Evolutionary conservation across 2,888 invertebrate species (phyloP).

Genomic region (Parapristionchus giblindavisi): DNA sequence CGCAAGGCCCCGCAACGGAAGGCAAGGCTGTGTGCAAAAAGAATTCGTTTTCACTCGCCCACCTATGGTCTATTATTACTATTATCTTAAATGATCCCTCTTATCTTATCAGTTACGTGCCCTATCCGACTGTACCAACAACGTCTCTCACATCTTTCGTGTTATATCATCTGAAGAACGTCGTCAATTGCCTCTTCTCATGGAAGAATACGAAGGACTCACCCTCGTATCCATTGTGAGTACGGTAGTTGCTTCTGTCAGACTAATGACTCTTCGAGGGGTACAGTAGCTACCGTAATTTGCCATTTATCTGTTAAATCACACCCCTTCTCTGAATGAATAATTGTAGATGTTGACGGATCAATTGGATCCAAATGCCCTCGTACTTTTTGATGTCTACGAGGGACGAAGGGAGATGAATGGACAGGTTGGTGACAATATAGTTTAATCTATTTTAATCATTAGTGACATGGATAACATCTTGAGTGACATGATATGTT

Average conservation of each 20-base stretch:
- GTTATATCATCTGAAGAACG: slow-evolving; percentile 9
- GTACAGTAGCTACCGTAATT: too few relatives aligned
- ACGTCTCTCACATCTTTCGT: not conserved
- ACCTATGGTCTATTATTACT: too few relatives aligned
- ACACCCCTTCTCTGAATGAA: too few relatives aligned
- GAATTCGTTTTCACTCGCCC: too few relatives aligned
- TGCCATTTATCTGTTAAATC: too few relatives aligned
- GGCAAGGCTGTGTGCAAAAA: too few relatives aligned
- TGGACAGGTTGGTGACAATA: not conserved
- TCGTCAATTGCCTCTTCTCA: slow-evolving; percentile 6
- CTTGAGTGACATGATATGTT: too few relatives aligned
- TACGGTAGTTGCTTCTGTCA: not conserved
- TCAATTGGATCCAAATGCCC: not conserved
- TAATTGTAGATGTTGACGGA: not conserved
- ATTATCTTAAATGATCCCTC: too few relatives aligned
- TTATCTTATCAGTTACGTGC: slow-evolving; percentile 27
- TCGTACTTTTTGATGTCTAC: slow-evolving; percentile 27
- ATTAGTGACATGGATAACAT: too few relatives aligned
- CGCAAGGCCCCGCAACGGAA: too few relatives aligned
- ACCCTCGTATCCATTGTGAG: slow-evolving; percentile 23
- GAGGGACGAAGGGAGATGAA: slow-evolving; percentile 37
- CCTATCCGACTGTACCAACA: not conserved
- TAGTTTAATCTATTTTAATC: not conserved
- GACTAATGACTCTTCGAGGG: too few relatives aligned
- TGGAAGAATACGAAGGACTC: slow-evolving; percentile 32